Percentiles rank a stretch among this genome's conserved stretches.
Evolutionary conservation across 1,140 invertebrate species (phyloP).

Genomic region (Bradynema listronoti): DNA sequence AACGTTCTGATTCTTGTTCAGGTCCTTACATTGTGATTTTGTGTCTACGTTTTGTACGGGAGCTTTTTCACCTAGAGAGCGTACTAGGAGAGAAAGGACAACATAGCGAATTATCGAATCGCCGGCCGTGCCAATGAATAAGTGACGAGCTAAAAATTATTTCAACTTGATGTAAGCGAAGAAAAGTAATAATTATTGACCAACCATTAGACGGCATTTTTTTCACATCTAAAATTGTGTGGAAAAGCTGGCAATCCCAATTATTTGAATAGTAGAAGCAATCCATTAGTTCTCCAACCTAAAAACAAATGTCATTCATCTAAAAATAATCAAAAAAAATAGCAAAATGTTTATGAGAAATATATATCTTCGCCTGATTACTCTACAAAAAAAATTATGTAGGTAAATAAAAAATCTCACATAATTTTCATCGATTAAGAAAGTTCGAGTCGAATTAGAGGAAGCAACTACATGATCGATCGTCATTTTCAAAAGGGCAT

Average conservation of each 20-base stretch:
- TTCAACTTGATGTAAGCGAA: conserved; percentile 10
- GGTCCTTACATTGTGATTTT: conserved; percentile 25
- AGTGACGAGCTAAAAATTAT: conserved; percentile 22
- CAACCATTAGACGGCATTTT: conserved; percentile 1
- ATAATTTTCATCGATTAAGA: conserved; percentile 17
- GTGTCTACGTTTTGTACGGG: conserved; percentile 21
- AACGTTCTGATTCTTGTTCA: conserved; percentile 25
- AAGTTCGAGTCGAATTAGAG: neutral
- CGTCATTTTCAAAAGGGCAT: conserved; percentile 11
- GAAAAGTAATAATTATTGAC: conserved; percentile 7
- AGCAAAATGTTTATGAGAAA: neutral
- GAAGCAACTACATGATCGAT: conserved; percentile 23
- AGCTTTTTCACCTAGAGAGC: conserved; percentile 23
- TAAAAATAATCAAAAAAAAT: conserved; percentile 7
- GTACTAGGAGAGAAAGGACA: conserved; percentile 14
- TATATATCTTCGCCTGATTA: no score
- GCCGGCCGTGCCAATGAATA: conserved; percentile 22
- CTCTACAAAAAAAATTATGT: neutral
- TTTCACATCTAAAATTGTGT: conserved; percentile 12
- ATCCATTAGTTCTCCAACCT: conserved; percentile 24
- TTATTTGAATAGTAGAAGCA: conserved; percentile 28
- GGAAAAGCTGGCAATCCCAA: conserved; percentile 33
- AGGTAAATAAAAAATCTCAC: conserved; percentile 16
- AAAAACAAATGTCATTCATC: neutral
- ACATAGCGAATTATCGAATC: conserved; percentile 16